These are phyloP conservation scores for Aphelinus atriplicis DNA, from an alignment of 1,140 invertebrate genomes.

Conservation along the genomic window DNA sequence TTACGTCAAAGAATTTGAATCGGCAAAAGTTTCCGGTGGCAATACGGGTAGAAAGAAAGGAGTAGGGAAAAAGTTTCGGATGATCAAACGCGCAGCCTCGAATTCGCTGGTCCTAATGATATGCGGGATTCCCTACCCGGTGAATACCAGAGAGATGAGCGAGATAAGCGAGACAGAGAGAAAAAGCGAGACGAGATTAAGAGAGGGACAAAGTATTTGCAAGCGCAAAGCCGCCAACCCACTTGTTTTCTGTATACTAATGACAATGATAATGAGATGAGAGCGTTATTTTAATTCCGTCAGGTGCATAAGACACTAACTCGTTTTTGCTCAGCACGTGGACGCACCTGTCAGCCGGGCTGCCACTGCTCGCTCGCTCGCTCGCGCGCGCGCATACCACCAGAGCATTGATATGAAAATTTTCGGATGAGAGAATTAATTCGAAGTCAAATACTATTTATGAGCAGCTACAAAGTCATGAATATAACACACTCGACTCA, in stretches of 20 bases:
- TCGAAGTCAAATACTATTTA: too few relatives aligned
- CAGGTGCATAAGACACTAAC: conserved; percentile 56
- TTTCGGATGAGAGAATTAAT: too few relatives aligned
- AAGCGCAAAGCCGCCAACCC: conserved; percentile 54
- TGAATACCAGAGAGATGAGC: conserved; percentile 47
- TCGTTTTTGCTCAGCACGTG: conserved; percentile 16
- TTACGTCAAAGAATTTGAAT: too few relatives aligned
- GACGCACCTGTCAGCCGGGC: conserved; percentile 38
- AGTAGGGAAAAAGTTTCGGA: conserved; percentile 40
- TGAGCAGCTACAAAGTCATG: too few relatives aligned
- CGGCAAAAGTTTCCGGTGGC: not conserved
- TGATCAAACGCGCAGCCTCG: conserved; percentile 41
- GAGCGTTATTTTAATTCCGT: conserved; percentile 64
- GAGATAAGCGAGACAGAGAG: conserved; percentile 8
- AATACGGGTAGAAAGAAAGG: not conserved
- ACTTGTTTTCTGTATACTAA: conserved; percentile 64
- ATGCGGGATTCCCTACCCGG: conserved; percentile 58
- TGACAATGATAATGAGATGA: conserved; percentile 65
- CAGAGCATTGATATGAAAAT: too few relatives aligned
- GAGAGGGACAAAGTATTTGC: conserved; percentile 4
- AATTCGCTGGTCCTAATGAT: conserved; percentile 55
- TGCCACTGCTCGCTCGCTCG: not conserved
- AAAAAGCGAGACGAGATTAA: not conserved
- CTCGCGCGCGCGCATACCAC: not conserved
- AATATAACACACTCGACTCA: too few relatives aligned